Evolutionary conservation across 2,113 vertebrate species (phyloP).

Genomic region (Corydoras sp.): DNA sequence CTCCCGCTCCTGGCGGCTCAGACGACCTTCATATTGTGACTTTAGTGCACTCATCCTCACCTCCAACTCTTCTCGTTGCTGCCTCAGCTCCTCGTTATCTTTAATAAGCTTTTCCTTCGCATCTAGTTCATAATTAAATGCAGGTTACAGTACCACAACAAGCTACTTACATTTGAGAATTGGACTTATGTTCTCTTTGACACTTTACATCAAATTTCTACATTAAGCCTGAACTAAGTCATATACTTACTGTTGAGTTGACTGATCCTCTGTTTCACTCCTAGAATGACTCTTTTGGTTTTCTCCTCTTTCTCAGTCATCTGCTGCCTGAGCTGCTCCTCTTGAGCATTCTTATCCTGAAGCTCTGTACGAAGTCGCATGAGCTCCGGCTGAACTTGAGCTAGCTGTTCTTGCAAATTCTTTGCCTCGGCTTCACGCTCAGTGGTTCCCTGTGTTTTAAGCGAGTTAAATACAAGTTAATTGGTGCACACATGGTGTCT

Average conservation of each 20-base stretch:
- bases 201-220: too few species aligned
- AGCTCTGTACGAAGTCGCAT: constrained; percentile 79
- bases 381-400: constrained; percentile 78
- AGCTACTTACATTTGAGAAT: neutral
- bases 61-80: constrained; percentile 87
- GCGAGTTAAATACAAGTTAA: constrained; percentile 8
- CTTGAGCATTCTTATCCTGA: constrained; percentile 78
- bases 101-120: constrained; percentile 83
- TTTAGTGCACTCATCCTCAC: constrained; percentile 89
- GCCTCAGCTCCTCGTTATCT: constrained; percentile 89
- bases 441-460: constrained; percentile 63
- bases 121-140: constrained; percentile 55
- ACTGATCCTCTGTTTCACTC: constrained; percentile 86
- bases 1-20: constrained; percentile 87
- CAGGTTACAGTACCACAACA: neutral
- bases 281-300: constrained; percentile 83
- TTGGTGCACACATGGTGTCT: neutral
- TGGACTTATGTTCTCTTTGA: too few species aligned
- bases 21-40: constrained; percentile 90
- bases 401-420: constrained; percentile 77
- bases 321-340: constrained; percentile 84
- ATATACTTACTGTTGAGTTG: constrained; percentile 72
- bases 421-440: constrained; percentile 82
- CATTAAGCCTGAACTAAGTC: too few species aligned
- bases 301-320: constrained; percentile 93